Conservation (phyloP, 1,140 invertebrate species). For the Homalodisca vitripennis region DNA sequence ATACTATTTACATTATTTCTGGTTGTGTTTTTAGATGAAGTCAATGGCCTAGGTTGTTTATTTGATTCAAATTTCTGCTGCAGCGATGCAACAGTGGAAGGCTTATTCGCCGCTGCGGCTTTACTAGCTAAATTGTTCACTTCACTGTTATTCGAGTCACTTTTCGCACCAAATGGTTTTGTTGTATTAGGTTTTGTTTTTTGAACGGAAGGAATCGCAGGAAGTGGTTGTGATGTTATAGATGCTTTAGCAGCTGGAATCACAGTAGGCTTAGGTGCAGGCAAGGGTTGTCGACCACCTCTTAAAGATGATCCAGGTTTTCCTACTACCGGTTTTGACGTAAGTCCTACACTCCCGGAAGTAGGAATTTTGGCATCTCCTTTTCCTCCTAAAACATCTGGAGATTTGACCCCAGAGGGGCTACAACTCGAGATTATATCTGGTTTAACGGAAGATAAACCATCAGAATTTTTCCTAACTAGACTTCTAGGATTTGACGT, state of each 20-base stretch:
- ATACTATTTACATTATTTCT: slow-evolving; percentile 4
- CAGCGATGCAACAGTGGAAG: slow-evolving; percentile 67
- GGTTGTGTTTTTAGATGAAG: neutral
- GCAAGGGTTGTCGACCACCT: slow-evolving; percentile 22
- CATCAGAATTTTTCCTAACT: slow-evolving; percentile 38
- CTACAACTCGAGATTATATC: slow-evolving; percentile 68
- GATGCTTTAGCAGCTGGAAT: slow-evolving; percentile 38
- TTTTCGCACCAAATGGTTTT: slow-evolving; percentile 42
- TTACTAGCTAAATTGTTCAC: slow-evolving; percentile 45
- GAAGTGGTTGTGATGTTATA: slow-evolving; percentile 41
- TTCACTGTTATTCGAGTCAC: slow-evolving; percentile 46
- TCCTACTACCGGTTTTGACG: slow-evolving; percentile 31
- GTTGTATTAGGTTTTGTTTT: slow-evolving; percentile 41
- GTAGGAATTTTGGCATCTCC: slow-evolving; percentile 40
- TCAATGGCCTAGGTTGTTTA: neutral
- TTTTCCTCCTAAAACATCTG: slow-evolving; percentile 52
- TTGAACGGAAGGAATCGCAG: slow-evolving; percentile 43
- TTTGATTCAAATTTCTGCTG: slow-evolving; percentile 68
- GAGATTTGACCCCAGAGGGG: slow-evolving; percentile 54
- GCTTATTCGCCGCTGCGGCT: slow-evolving; percentile 52
- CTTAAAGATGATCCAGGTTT: slow-evolving; percentile 38
- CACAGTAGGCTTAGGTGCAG: slow-evolving; percentile 43
- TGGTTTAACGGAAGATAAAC: slow-evolving; percentile 53
- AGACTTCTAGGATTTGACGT: slow-evolving; percentile 47
- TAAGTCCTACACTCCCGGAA: slow-evolving; percentile 36